phyloP scores from a whole-genome alignment of 2,797 vertebrate species.

The Buceros bicornis region DNA sequence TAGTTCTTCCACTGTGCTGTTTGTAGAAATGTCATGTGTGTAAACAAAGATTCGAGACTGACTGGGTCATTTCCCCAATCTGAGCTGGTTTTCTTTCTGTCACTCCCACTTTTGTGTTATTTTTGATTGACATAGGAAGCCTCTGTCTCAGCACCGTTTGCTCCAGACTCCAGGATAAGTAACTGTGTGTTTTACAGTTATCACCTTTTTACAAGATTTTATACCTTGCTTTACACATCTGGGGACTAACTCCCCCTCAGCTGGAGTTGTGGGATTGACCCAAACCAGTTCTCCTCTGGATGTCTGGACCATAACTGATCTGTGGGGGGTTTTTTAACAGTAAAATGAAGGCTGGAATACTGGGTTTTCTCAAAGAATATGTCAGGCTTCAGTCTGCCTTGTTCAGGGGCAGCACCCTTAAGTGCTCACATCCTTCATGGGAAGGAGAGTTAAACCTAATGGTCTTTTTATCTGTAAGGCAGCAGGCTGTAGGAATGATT shows the following conservation, averaged over 20 bases:
- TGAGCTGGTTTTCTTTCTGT: not conserved
- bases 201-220: not conserved
- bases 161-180: not conserved
- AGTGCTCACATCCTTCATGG: not conserved
- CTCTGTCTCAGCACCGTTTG: not conserved
- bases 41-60: not conserved
- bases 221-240: not conserved
- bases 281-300: not conserved
- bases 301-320: not conserved
- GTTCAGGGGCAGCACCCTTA: not conserved
- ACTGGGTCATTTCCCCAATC: not conserved
- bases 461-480: not conserved
- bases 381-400: not conserved
- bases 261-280: not conserved
- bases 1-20: not conserved
- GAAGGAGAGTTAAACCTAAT: accelerated
- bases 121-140: not conserved
- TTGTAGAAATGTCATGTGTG: not conserved
- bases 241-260: not conserved
- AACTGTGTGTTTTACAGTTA: not conserved
- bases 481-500: not conserved
- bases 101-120: not conserved
- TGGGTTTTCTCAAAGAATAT: accelerated
- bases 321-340: not conserved
- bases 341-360: not conserved